These are phyloP conservation scores for Rhea pennata DNA, from an alignment of 2,113 vertebrate genomes.

Conservation along the genomic window DNA sequence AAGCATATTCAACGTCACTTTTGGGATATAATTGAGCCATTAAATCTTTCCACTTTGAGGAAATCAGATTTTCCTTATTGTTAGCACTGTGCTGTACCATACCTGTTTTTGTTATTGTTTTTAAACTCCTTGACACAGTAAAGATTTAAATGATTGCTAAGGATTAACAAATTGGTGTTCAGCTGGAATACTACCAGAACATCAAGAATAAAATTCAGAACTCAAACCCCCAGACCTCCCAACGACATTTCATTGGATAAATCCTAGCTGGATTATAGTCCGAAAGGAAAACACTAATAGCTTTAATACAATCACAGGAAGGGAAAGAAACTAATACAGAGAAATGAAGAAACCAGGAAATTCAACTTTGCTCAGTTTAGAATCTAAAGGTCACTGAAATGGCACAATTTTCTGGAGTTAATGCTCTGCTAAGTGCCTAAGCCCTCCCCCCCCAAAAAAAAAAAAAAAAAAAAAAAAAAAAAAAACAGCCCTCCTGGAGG, in stretches of 20 bases:
- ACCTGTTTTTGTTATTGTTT: not conserved
- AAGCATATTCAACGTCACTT: not conserved
- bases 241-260: slow-evolving; percentile 31
- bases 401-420: not conserved
- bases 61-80: not conserved
- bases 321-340: not conserved
- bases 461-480: not conserved
- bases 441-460: too few relatives aligned
- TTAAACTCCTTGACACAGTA: not conserved
- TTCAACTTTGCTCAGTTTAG: slow-evolving; percentile 16
- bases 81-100: not conserved
- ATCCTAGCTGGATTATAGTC: not conserved
- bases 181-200: not conserved
- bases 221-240: not conserved
- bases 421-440: not conserved
- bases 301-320: not conserved
- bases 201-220: not conserved
- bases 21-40: not conserved
- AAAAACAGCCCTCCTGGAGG: not conserved
- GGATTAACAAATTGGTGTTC: not conserved
- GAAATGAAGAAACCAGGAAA: slow-evolving; percentile 26
- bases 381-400: slow-evolving; percentile 44
- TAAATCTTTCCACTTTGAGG: not conserved
- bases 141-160: not conserved
- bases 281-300: not conserved